Conservation (phyloP, 1,140 invertebrate genomes). For the Conus ventricosus region DNA sequence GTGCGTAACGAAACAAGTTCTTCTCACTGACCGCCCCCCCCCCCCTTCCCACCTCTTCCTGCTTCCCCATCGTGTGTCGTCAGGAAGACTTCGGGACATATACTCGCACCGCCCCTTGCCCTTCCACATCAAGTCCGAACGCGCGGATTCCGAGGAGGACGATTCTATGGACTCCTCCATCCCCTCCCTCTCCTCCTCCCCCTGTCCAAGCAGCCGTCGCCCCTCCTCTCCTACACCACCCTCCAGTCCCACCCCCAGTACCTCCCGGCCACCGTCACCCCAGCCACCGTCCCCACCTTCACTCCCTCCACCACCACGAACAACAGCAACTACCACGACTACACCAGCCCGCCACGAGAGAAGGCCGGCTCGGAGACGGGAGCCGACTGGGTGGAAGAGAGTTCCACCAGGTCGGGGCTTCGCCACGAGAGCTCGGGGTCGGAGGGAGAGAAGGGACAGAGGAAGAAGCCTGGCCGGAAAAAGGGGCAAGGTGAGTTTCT, state of each 20-base stretch:
- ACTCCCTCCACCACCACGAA: not conserved
- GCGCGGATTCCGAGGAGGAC: not conserved
- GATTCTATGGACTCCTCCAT: conserved; percentile 10
- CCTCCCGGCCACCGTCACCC: not conserved
- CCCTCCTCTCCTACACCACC: conserved; percentile 2
- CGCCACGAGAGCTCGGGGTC: not conserved
- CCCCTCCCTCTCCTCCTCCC: not conserved
- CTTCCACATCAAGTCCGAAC: not conserved
- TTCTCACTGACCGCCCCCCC: too few species aligned
- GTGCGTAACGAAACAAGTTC: too few species aligned
- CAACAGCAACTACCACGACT: not conserved
- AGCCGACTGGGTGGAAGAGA: not conserved
- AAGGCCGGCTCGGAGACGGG: not conserved
- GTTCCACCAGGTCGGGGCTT: not conserved
- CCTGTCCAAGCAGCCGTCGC: too few species aligned
- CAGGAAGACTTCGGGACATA: not conserved
- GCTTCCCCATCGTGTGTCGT: not conserved
- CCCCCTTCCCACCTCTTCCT: too few species aligned
- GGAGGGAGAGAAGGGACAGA: conserved; percentile 20
- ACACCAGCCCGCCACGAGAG: conserved; percentile 18
- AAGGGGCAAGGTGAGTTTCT: conserved; percentile 60
- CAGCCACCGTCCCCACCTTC: not conserved
- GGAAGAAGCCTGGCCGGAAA: conserved; percentile 59
- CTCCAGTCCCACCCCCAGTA: not conserved
- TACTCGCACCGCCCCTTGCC: not conserved